Evolutionary conservation across 2,888 invertebrate genomes (phyloP).

Genomic region (Tuberolachnus salignus): DNA sequence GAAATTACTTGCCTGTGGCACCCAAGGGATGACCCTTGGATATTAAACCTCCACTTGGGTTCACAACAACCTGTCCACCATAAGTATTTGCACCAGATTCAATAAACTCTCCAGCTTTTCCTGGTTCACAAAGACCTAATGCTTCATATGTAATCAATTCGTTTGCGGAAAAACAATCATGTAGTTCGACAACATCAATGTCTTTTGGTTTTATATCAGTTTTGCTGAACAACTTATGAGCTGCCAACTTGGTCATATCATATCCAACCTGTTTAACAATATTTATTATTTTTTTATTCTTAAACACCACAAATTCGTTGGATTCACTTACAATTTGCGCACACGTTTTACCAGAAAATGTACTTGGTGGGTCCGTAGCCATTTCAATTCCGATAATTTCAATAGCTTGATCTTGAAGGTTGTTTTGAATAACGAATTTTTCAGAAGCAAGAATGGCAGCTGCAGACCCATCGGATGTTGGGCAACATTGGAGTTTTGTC

Average conservation of each 20-base stretch:
- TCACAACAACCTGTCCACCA: constrained; percentile 95
- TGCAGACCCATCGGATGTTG: constrained; percentile 97
- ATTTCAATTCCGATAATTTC: constrained; percentile 97
- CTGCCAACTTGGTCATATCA: constrained; percentile 89
- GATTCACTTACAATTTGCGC: constrained; percentile 74
- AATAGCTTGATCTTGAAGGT: constrained; percentile 84
- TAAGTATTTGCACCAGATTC: constrained; percentile 97
- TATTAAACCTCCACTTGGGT: constrained; percentile 98
- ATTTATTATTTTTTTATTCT: constrained; percentile 1
- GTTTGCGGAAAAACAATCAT: constrained; percentile 98
- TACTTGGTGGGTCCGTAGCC: constrained; percentile 87
- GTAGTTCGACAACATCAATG: constrained; percentile 92
- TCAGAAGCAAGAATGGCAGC: constrained; percentile 91
- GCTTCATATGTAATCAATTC: constrained; percentile 98
- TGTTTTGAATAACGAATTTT: constrained; percentile 83
- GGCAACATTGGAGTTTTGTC: constrained; percentile 96
- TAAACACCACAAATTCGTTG: background rate
- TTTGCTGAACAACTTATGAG: constrained; percentile 76
- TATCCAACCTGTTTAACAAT: constrained; percentile 72
- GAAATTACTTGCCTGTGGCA: constrained; percentile 74
- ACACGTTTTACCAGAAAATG: constrained; percentile 81
- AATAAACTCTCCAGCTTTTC: constrained; percentile 88
- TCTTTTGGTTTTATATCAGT: constrained; percentile 78
- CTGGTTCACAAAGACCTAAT: constrained; percentile 85
- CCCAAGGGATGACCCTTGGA: constrained; percentile 98